phyloP scores from a whole-genome alignment of 2,888 invertebrate genomes.

The Synanthedon andrenaeformis region DNA sequence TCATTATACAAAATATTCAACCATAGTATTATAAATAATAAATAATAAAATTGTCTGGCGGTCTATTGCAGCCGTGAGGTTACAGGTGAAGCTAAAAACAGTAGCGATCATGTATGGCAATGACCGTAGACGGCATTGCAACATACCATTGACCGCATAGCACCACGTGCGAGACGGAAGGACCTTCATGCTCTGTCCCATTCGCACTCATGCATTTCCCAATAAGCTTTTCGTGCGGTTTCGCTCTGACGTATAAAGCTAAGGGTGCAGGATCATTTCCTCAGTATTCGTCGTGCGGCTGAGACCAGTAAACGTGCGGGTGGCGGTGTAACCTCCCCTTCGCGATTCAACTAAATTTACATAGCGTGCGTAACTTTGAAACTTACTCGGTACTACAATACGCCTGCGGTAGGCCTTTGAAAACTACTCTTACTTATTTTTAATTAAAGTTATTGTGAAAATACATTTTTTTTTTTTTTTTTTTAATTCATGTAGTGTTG shows the following conservation, averaged over 20 bases:
- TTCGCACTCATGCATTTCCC: slow-evolving; percentile 26
- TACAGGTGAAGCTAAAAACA: background rate
- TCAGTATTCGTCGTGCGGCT: slow-evolving; percentile 50
- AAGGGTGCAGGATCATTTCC: slow-evolving; percentile 38
- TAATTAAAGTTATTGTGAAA: too few relatives aligned
- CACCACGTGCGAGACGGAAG: slow-evolving; percentile 50
- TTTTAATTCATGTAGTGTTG: too few relatives aligned
- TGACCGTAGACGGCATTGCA: slow-evolving; percentile 60
- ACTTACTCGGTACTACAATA: background rate
- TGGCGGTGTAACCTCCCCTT: slow-evolving; percentile 14
- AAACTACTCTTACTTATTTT: too few relatives aligned
- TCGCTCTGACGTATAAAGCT: slow-evolving; percentile 46
- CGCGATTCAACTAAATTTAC: slow-evolving; percentile 20
- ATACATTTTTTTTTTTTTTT: too few relatives aligned
- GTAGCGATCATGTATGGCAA: slow-evolving; percentile 34
- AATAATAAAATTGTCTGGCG: too few relatives aligned
- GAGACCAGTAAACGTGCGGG: slow-evolving; percentile 28
- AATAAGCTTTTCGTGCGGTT: slow-evolving; percentile 18
- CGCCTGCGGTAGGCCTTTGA: too few relatives aligned
- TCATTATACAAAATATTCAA: too few relatives aligned
- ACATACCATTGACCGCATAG: slow-evolving; percentile 49
- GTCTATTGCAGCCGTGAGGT: background rate
- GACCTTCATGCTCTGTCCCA: slow-evolving; percentile 32
- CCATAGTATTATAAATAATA: too few relatives aligned
- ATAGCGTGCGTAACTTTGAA: slow-evolving; percentile 17